Conservation (phyloP, 2,113 vertebrate genomes). For the Okapia johnstoni region DNA sequence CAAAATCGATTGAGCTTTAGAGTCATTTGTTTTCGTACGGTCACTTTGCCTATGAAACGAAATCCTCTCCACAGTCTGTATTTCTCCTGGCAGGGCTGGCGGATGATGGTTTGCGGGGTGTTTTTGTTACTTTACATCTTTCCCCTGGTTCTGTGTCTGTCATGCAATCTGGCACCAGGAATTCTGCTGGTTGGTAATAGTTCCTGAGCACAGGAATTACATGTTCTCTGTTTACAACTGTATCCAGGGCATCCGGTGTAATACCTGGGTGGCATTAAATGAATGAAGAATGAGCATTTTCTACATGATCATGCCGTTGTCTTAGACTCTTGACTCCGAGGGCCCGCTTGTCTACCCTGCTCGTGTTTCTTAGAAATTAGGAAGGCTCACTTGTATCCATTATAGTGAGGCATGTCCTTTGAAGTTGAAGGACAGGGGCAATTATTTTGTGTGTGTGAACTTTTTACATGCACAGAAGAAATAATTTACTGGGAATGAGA, state of each 20-base stretch:
- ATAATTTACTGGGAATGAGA: not conserved
- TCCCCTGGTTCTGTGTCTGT: not conserved
- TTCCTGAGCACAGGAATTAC: not conserved
- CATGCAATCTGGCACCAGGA: not conserved
- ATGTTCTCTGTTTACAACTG: not conserved
- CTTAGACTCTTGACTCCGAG: not conserved
- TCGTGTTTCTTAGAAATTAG: constrained; percentile 13
- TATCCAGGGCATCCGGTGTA: not conserved
- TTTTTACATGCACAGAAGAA: constrained; percentile 26
- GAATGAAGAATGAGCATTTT: not conserved
- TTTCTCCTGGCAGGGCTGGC: not conserved
- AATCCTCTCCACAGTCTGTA: not conserved
- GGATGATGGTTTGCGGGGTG: not conserved
- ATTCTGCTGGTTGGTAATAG: not conserved
- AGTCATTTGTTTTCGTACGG: constrained; percentile 27
- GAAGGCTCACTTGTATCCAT: not conserved
- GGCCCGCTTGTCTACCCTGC: not conserved
- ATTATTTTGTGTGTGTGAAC: constrained; percentile 26
- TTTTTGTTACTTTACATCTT: not conserved
- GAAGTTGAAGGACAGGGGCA: constrained; percentile 30
- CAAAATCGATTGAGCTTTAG: not conserved
- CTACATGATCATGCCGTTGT: rapidly evolving
- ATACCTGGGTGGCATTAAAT: not conserved
- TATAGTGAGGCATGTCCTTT: constrained; percentile 8
- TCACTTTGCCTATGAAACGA: constrained; percentile 17